Conservation (phyloP, 2,797 vertebrate genomes). For the Cirrhinus molitorella region DNA sequence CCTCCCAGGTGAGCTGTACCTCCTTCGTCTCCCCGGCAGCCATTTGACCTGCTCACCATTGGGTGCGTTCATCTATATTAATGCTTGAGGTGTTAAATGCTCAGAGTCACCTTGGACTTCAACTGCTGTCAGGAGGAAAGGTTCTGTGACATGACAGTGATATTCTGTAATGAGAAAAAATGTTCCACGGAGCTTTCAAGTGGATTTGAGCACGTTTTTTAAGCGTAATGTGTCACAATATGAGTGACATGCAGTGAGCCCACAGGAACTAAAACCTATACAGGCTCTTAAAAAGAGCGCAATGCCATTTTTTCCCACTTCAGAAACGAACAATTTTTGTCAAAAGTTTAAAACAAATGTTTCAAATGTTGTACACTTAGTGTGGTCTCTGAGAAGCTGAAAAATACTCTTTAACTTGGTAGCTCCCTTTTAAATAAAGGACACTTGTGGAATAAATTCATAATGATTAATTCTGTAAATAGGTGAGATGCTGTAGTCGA, state of each 20-base stretch:
- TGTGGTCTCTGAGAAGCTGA: too few species aligned
- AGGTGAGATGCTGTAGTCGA: not conserved
- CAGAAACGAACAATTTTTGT: too few species aligned
- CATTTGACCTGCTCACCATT: conserved; percentile 66
- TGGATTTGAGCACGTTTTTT: conserved; percentile 38
- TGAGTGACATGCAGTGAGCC: not conserved
- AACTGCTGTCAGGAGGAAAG: conserved; percentile 41
- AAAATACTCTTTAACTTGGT: too few species aligned
- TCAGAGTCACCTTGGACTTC: conserved; percentile 59
- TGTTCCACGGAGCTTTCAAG: conserved; percentile 37
- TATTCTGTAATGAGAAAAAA: conserved; percentile 60
- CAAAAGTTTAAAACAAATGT: too few species aligned
- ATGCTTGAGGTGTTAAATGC: conserved; percentile 52
- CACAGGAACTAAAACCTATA: not conserved
- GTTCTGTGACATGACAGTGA: conserved; percentile 54
- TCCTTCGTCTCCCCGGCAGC: conserved; percentile 68
- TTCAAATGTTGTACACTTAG: too few species aligned
- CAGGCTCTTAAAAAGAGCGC: not conserved
- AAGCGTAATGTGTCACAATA: conserved; percentile 13
- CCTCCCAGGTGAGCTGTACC: conserved; percentile 68
- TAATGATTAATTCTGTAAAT: too few species aligned
- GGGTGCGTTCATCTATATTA: conserved; percentile 60
- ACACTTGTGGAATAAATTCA: too few species aligned
- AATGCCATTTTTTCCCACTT: too few species aligned
- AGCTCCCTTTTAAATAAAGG: too few species aligned